Evolutionary conservation across 2,888 invertebrate genomes (phyloP), one percentile per base, ranked within the genome.

Genomic region (Furcula furcula): DNA sequence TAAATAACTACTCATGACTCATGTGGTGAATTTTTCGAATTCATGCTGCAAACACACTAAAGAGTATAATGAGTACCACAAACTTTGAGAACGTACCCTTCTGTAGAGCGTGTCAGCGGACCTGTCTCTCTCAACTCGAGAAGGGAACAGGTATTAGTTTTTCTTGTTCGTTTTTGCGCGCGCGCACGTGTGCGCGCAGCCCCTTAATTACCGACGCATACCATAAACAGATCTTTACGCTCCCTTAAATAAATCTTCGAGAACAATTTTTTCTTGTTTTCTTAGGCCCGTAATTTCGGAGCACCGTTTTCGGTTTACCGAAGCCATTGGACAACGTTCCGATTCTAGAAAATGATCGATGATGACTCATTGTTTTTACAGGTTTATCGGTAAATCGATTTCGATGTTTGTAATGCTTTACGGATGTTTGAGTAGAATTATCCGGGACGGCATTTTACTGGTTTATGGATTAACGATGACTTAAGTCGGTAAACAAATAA

Each of bases 141-240:
- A 51, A 62, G 65, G 71, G 76, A 84, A 86, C 87, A 87, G 88
- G 88, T 87, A 86, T 56, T 76, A 67, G 63, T 71, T 86, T 86
- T 21, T 85, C 71, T 71, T 74, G 61, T 72, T 69, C 75, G 75
- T 84, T 84, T 84, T 81, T 84, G 82, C 85, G 80, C 49, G 62
- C 62, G 77, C 84, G 86, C 88, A 86, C 87, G 84, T 85, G 86
- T 86, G 83, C 78, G 64, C 57, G 66, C 83, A 80, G 76, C 81
- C 84, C 87, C 87, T 87, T 88, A 87, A 88, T 88, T 88, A 88
- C 84, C 76, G 75, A 81, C 87, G 85, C 88, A 88, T 88, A 88
- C 88, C 88, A 88, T 88, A 88, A 88, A 88, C 88, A 88, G 85
- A 88, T 87, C 86, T 88, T 88, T 87, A 87, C 87, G 88, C 86